A percentile compares a stretch with the other conserved stretches of the same genome.
phyloP scores from a whole-genome alignment of 2,113 vertebrate genomes.

The Xiphophorus couchianus region DNA sequence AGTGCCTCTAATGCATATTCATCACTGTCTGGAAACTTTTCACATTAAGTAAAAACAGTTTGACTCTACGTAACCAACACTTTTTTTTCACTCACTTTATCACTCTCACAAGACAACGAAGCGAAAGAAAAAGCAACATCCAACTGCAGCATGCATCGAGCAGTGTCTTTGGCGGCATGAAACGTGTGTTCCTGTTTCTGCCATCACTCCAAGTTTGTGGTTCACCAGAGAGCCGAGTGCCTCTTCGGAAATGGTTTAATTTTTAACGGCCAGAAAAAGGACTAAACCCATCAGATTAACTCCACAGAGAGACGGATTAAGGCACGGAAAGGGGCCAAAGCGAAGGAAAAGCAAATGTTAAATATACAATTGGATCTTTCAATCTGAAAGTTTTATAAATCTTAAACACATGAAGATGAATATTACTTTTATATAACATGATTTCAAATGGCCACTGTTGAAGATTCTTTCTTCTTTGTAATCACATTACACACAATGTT shows the following conservation, averaged over 20 bases:
- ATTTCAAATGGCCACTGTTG: too few species aligned
- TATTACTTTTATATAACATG: neutral
- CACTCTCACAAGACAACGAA: constrained; percentile 34
- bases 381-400: constrained; percentile 13
- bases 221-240: constrained; percentile 44
- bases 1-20: neutral
- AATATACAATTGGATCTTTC: constrained; percentile 24
- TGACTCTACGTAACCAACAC: constrained; percentile 6
- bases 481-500: too few species aligned
- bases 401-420: constrained; percentile 4
- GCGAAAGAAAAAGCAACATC: constrained; percentile 18
- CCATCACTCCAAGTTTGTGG: constrained; percentile 20
- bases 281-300: constrained; percentile 36
- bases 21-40: constrained; percentile 8
- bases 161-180: constrained; percentile 33
- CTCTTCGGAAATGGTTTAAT: constrained; percentile 46
- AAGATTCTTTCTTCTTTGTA: too few species aligned
- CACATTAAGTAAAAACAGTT: constrained; percentile 20
- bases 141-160: constrained; percentile 36
- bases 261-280: constrained; percentile 56
- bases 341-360: constrained; percentile 30
- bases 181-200: constrained; percentile 27
- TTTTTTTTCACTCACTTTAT: constrained; percentile 14
- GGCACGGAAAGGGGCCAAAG: neutral
- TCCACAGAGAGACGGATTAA: constrained; percentile 13